Evolutionary conservation across 2,888 invertebrate genomes (phyloP).

Genomic region (Sinohyriopsis cumingii): DNA sequence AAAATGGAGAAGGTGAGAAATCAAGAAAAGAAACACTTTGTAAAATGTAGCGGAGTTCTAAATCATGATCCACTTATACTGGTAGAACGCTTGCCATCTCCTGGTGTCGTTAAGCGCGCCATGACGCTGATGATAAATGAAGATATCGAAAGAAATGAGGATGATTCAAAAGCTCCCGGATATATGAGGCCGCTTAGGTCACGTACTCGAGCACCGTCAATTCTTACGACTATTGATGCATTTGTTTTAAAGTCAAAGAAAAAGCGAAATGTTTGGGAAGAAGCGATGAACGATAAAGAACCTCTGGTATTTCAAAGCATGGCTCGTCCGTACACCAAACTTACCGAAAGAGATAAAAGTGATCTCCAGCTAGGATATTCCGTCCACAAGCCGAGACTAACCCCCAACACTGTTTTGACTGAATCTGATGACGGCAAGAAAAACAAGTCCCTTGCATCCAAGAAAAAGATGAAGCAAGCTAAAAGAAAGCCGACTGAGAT

Average conservation of each 20-base stretch:
- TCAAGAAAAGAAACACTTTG: slow-evolving; percentile 52
- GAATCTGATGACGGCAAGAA: slow-evolving; percentile 19
- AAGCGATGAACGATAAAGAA: slow-evolving; percentile 45
- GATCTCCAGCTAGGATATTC: slow-evolving; percentile 55
- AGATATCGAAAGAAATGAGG: slow-evolving; percentile 17
- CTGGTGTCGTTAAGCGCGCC: slow-evolving; percentile 38
- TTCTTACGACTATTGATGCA: slow-evolving; percentile 60
- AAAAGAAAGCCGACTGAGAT: slow-evolving; percentile 2
- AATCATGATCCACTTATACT: slow-evolving; percentile 62
- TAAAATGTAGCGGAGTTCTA: slow-evolving; percentile 45
- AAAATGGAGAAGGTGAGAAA: slow-evolving; percentile 48
- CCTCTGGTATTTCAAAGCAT: slow-evolving; percentile 51
- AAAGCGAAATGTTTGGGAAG: slow-evolving; percentile 64
- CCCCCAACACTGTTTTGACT: slow-evolving; percentile 18
- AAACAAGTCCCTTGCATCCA: slow-evolving; percentile 5
- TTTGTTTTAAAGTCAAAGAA: slow-evolving; percentile 52
- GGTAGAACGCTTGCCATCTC: slow-evolving; percentile 59
- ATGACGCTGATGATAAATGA: slow-evolving; percentile 31
- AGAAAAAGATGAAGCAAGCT: slow-evolving; percentile 8
- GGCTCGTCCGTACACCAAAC: slow-evolving; percentile 47
- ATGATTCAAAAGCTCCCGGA: slow-evolving; percentile 42
- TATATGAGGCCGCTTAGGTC: slow-evolving; percentile 58
- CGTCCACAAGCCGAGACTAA: slow-evolving; percentile 51
- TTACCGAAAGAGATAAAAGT: slow-evolving; percentile 45
- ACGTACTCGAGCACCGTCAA: slow-evolving; percentile 52